Evolutionary conservation across 1,140 invertebrate species (phyloP), one percentile per base, ranked within the genome.

Genomic region (Drosophila ohnishii): DNA sequence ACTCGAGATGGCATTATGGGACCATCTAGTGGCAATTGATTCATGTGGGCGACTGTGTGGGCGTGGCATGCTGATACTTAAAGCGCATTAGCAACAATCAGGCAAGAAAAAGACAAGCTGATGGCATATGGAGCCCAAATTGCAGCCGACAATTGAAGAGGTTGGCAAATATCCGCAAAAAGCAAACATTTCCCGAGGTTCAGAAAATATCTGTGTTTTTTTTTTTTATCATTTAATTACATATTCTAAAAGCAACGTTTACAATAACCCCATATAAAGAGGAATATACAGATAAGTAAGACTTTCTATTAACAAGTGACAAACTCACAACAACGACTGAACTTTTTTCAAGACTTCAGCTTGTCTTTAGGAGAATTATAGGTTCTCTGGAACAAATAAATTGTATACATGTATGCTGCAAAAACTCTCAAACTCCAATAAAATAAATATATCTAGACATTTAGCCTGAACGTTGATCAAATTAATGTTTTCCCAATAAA

Each of bases 401-500:
- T 59, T 40, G 14, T 45, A 35, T n/a, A 56, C 22, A 35, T 19
- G 35, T 48, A 3, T 30, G 14, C 25, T 10, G 10, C 0, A 2
- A 13, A 53, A 60, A 75, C 51, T 82, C 61, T 45, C 40, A 47
- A 76, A 88, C 40, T 87, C 75, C 7, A 42, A 79, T 87, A 87
- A 75, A 87, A 86, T 84, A 83, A 84, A 84, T 80, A 60, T 39
- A 34, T 19, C 13, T 1, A 28, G 19, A 39, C n/a, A 56, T 63
- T 58, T 30, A 25, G 19, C 37, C 14, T 61, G 39, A 25, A 13
- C 64, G 75, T 88, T 80, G 80, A 88, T 88, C 84, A 87, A 82
- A 78, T 88, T 72, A 88, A 87, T 87, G 84, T 66, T 73, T 80
- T 78, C 84, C 70, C 77, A 78, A 87, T 84, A 87, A 78, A 71